Percentiles rank a stretch among this genome's conserved stretches.
Evolutionary conservation across 2,888 invertebrate genomes (phyloP).

Genomic region (Brenthis hecate): DNA sequence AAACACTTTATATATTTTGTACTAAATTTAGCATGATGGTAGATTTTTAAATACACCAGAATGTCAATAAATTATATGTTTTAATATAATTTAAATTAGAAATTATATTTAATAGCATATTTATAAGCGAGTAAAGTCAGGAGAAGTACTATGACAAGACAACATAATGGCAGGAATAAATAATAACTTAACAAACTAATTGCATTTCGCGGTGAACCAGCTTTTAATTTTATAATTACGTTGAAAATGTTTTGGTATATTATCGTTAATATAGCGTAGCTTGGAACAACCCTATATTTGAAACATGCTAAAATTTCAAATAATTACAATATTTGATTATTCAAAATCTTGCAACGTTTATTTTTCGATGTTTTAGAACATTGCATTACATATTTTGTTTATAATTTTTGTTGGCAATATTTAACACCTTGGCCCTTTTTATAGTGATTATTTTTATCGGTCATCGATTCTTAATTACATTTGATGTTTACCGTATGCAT

Average conservation of each 20-base stretch:
- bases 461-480: too few species aligned
- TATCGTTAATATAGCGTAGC: constrained; percentile 10
- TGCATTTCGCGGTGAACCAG: constrained; percentile 22
- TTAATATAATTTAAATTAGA: too few species aligned
- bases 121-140: background rate
- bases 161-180: constrained; percentile 1
- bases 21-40: too few species aligned
- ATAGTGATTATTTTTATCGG: too few species aligned
- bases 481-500: too few species aligned
- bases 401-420: too few species aligned
- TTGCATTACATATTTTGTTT: too few species aligned
- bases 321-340: background rate
- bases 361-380: background rate
- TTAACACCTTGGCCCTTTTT: too few species aligned
- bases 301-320: background rate
- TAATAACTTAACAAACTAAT: constrained; percentile 19
- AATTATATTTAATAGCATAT: background rate
- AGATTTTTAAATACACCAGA: too few species aligned
- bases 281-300: background rate
- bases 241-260: constrained; percentile 21
- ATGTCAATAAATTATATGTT: too few species aligned
- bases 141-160: background rate
- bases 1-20: too few species aligned
- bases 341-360: background rate
- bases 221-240: constrained; percentile 22